Conservation (phyloP, 2,797 vertebrate species). For the Alca torda region DNA sequence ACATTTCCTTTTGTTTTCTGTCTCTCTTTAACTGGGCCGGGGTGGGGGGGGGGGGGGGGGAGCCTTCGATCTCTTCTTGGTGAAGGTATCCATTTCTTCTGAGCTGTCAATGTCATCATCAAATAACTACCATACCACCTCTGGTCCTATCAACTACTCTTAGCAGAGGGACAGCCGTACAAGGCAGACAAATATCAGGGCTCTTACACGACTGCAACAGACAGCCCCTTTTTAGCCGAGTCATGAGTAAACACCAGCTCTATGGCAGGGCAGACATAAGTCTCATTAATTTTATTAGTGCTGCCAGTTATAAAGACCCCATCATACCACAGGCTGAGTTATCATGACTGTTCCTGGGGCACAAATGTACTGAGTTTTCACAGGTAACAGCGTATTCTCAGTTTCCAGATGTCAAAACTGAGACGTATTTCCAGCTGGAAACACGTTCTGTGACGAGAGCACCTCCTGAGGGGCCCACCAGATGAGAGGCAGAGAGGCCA, state of each 20-base stretch:
- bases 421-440: background rate
- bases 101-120: background rate
- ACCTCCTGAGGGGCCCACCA: background rate
- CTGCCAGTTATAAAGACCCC: background rate
- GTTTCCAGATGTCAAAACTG: background rate
- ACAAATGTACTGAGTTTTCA: background rate
- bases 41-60: too few species aligned
- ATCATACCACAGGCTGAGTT: background rate
- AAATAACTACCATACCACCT: background rate
- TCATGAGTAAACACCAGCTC: background rate
- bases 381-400: background rate
- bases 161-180: background rate
- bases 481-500: background rate
- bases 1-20: background rate
- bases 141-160: background rate
- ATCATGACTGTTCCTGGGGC: background rate
- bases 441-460: rapidly evolving
- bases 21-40: background rate
- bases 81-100: background rate
- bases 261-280: background rate
- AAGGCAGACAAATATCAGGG: background rate
- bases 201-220: background rate
- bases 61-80: background rate
- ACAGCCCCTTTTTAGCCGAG: background rate
- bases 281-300: background rate